Evolutionary conservation across 2,113 vertebrate genomes (phyloP).

Genomic region (Callipepla squamata): DNA sequence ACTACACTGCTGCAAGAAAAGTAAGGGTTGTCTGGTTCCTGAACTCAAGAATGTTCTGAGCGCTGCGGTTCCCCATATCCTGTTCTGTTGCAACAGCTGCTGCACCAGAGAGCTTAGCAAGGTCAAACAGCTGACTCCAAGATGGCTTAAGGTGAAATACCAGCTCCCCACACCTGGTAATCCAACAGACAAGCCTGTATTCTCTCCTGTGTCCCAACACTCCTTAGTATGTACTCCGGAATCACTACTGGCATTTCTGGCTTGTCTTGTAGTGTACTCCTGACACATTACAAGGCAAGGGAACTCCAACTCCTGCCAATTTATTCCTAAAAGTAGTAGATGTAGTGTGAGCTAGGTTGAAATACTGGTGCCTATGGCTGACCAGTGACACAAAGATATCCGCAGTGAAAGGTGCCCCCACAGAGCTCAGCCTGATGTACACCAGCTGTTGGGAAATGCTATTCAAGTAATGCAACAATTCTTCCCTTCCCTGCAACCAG

Average conservation of each 20-base stretch:
- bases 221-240: not conserved
- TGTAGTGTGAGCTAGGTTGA: not conserved
- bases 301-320: not conserved
- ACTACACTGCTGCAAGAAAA: not conserved
- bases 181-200: not conserved
- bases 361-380: not conserved
- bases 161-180: not conserved
- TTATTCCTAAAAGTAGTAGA: not conserved
- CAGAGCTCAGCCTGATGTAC: not conserved
- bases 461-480: not conserved
- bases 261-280: not conserved
- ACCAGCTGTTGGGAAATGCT: not conserved
- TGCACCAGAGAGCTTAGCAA: not conserved
- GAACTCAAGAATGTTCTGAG: not conserved
- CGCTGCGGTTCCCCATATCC: not conserved
- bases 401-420: not conserved
- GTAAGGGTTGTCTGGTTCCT: not conserved
- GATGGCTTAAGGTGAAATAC: not conserved
- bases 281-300: not conserved
- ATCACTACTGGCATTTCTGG: not conserved
- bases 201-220: not conserved
- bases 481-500: not conserved
- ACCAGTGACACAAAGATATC: not conserved
- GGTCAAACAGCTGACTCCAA: not conserved
- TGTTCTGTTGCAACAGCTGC: not conserved